Conservation (phyloP, 2,888 invertebrate genomes). For the Stramonita haemastoma region DNA sequence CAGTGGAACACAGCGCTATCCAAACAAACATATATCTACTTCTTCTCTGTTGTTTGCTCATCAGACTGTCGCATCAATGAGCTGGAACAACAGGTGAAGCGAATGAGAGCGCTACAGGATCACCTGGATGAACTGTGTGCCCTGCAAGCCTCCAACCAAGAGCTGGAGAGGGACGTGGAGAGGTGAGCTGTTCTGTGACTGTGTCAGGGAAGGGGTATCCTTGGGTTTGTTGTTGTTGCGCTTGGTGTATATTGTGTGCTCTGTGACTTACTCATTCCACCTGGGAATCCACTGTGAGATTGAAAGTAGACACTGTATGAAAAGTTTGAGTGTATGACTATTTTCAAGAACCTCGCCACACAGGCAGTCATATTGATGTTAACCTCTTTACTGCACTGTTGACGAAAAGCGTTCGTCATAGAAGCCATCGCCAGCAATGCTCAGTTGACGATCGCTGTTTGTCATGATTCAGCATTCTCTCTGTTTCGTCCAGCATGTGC, state of each 20-base stretch:
- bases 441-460: too few relatives aligned
- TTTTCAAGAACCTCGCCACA: too few relatives aligned
- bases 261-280: neutral
- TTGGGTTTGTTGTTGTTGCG: neutral
- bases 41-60: neutral
- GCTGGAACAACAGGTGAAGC: slow-evolving; percentile 54
- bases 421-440: too few relatives aligned
- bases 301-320: too few relatives aligned
- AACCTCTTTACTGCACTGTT: too few relatives aligned
- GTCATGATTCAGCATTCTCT: too few relatives aligned
- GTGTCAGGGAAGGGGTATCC: neutral
- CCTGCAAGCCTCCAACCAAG: slow-evolving; percentile 54
- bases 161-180: slow-evolving; percentile 51
- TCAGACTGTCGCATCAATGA: slow-evolving; percentile 57
- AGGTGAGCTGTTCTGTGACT: slow-evolving; percentile 49
- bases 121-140: slow-evolving; percentile 61
- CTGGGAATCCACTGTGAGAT: neutral
- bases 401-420: too few relatives aligned
- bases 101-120: slow-evolving; percentile 57
- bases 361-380: too few relatives aligned
- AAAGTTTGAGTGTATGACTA: too few relatives aligned
- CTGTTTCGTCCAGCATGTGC: too few relatives aligned
- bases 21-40: neutral
- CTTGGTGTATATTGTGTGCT: neutral
- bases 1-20: too few relatives aligned